These are phyloP conservation scores for Caiman crocodilus DNA, from an alignment of 2,797 vertebrate genomes.

Conservation along the genomic window DNA sequence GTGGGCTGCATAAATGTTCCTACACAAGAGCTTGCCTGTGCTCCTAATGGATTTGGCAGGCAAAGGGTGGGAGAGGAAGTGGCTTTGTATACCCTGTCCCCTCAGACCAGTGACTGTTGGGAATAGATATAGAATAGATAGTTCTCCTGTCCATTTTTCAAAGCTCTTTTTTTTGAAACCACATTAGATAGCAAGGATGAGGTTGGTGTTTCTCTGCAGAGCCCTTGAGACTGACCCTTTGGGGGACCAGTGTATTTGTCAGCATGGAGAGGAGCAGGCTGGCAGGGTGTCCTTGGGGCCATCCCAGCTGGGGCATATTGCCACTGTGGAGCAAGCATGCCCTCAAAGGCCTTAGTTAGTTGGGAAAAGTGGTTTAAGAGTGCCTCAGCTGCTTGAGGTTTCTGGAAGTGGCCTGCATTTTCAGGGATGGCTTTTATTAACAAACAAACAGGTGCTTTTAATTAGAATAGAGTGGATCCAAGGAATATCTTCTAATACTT, in stretches of 20 bases:
- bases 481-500: background rate
- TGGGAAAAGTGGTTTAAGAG: background rate
- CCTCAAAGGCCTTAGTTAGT: background rate
- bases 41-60: background rate
- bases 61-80: background rate
- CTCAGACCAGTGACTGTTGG: background rate
- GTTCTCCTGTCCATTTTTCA: background rate
- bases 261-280: too few species aligned
- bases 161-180: background rate
- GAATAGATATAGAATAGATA: background rate
- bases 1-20: too few species aligned
- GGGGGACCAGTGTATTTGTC: too few species aligned
- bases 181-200: background rate
- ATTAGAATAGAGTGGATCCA: conserved; percentile 40
- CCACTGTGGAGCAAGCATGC: background rate
- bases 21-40: background rate
- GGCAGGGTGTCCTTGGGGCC: too few species aligned
- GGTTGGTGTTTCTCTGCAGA: too few species aligned
- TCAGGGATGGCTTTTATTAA: conserved; percentile 8
- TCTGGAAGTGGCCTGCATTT: conserved; percentile 43
- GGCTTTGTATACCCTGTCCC: background rate
- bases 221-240: too few species aligned
- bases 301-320: too few species aligned
- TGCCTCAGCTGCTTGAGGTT: background rate
- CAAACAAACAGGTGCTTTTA: conserved; percentile 48